phyloP scores from a whole-genome alignment of 2,797 vertebrate species.

The Cyclura pinguis region DNA sequence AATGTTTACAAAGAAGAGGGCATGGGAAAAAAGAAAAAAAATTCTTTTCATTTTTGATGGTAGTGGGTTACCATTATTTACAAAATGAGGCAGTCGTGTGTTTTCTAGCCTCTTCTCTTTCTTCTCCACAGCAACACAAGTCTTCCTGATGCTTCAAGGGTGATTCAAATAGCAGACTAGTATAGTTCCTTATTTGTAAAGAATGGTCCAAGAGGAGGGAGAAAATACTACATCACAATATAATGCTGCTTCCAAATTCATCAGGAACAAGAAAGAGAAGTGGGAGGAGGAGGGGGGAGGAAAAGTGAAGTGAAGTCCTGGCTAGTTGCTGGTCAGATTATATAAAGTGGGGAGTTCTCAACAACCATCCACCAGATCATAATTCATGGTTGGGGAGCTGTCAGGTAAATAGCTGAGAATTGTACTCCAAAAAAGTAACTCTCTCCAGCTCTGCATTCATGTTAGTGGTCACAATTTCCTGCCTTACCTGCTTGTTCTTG shows the following conservation, averaged over 20 bases:
- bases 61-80: neutral
- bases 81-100: neutral
- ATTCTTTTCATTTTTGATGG: neutral
- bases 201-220: neutral
- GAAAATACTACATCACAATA: neutral
- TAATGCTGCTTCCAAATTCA: neutral
- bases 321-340: neutral
- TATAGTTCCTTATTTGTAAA: neutral
- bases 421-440: too few species aligned
- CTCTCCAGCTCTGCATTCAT: too few species aligned
- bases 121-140: neutral
- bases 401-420: too few species aligned
- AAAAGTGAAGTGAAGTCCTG: neutral
- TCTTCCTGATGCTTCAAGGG: neutral
- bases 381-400: neutral
- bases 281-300: too few species aligned
- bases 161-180: neutral
- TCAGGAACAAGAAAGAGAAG: too few species aligned
- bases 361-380: neutral
- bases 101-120: neutral
- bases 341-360: neutral
- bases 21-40: neutral
- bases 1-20: neutral
- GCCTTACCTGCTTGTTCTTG: too few species aligned
- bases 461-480: neutral